A percentile compares a stretch with the other conserved stretches of the same genome.
Conservation (phyloP, 2,888 invertebrate species). For the Cryptosula pallasiana region DNA sequence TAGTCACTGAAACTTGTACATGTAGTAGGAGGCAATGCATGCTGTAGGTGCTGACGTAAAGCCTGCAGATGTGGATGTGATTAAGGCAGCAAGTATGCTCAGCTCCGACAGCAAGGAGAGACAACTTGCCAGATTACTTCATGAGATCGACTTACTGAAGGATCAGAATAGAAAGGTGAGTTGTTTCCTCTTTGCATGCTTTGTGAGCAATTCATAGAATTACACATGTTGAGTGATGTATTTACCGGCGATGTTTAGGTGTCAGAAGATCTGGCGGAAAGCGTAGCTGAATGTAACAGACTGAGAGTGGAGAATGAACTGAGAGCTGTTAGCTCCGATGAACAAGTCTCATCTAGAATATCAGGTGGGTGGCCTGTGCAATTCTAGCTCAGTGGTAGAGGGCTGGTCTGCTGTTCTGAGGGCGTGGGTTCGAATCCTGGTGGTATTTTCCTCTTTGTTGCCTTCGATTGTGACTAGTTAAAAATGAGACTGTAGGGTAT, state of each 20-base stretch:
- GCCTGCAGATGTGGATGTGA: slow-evolving; percentile 1
- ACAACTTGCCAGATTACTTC: slow-evolving; percentile 28
- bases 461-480: too few relatives aligned
- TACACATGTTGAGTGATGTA: too few relatives aligned
- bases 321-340: neutral
- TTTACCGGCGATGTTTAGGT: neutral
- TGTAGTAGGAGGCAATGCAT: too few relatives aligned
- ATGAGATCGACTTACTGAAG: slow-evolving; percentile 29
- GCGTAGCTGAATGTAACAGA: neutral
- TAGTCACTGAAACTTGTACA: too few relatives aligned
- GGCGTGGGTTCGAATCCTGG: too few relatives aligned
- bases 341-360: neutral
- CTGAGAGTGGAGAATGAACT: slow-evolving; percentile 7
- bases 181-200: neutral
- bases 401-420: too few relatives aligned
- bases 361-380: too few relatives aligned
- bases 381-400: too few relatives aligned
- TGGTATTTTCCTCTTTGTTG: too few relatives aligned
- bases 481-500: too few relatives aligned
- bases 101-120: slow-evolving; percentile 24
- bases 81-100: slow-evolving; percentile 16
- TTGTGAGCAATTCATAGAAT: neutral
- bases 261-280: neutral
- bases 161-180: slow-evolving; percentile 29
- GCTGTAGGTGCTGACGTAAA: neutral